Conservation (phyloP, 1,140 invertebrate genomes). For the Himalopsyche phryganea region DNA sequence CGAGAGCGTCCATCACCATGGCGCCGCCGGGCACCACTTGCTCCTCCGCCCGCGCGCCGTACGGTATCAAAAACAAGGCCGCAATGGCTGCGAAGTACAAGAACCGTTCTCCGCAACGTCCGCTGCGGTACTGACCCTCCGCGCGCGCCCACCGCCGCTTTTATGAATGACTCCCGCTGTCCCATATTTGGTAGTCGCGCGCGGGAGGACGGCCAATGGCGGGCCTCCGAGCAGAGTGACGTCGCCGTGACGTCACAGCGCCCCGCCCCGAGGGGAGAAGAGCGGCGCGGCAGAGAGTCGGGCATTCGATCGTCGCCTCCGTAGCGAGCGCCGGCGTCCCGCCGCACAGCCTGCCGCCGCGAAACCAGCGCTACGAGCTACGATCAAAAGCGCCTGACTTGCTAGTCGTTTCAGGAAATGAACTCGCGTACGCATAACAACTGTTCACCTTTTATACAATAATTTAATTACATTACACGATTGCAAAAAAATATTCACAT, state of each 20-base stretch:
- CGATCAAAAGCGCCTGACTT: too few species aligned
- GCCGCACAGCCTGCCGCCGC: not conserved
- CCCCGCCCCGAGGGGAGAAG: constrained; percentile 29
- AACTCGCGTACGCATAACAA: too few species aligned
- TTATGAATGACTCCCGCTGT: constrained; percentile 53
- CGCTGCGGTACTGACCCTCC: constrained; percentile 50
- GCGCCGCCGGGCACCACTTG: constrained; percentile 52
- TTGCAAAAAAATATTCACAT: too few species aligned
- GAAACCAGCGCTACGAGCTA: not conserved
- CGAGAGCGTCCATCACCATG: constrained; percentile 33
- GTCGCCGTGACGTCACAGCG: constrained; percentile 47
- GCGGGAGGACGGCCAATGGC: constrained; percentile 43
- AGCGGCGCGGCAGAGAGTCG: too few species aligned
- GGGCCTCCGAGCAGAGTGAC: constrained; percentile 41
- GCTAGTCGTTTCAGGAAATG: too few species aligned
- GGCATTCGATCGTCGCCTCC: constrained; percentile 29
- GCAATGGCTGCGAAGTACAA: constrained; percentile 40
- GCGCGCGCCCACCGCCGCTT: constrained; percentile 48
- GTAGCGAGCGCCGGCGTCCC: constrained; percentile 3
- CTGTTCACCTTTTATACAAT: too few species aligned
- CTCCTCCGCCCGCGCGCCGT: constrained; percentile 53
- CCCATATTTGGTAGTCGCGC: constrained; percentile 54
- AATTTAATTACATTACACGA: too few species aligned
- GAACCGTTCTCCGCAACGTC: constrained; percentile 44
- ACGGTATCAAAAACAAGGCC: constrained; percentile 50